Base-by-base conservation (phyloP, 2,113 vertebrate genomes). In the Scophthalmus maximus region DNA sequence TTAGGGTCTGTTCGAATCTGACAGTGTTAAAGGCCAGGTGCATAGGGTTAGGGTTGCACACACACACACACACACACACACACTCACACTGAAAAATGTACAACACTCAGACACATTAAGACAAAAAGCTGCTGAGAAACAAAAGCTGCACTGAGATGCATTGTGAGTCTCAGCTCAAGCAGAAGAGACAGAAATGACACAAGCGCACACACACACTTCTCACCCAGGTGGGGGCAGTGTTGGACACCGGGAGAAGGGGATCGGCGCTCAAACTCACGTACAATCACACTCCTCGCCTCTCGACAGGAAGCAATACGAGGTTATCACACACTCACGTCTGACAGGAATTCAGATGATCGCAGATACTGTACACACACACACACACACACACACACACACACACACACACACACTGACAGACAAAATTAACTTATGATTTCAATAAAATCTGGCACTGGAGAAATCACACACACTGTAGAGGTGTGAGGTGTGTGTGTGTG, bases 301-400 rank as follows among this genome's bases (percentile, higher is more conserved):
- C 64, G 75, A 76, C 82, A 90, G 79, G 83, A 89, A 91, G 74
- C 68, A 86, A 86, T 84, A 83, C 52, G 74, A 72, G 51, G 23
- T 79, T 84, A 88, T 90, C 85, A 70, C 66, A 78, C 59, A 32
- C 61, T 70, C 61, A 81, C 23, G 88, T 87, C 90, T 75, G 61
- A 81, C 52, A 75, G 86, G 87, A 90, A 89, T 88, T 80, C 59
- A 82, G 81, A 86, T 66, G 81, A 86, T 66, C 6, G 23, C 17
- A 83, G 84, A 84, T 79, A 83, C 50, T 47, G 80, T 34, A 53
- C 66, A 40, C 26, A 34, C 30, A 57, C 55, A 56, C 53, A 56
- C 25, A 27, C 26, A 32, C 52, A 63, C 61, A 72, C 52, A 73
- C 26, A 47, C 52, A 32, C 55, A 56, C 44, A 44, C 34, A 46